phyloP scores from a whole-genome alignment of 2,113 vertebrate genomes.

The Brachyhypopomus occidentalis region DNA sequence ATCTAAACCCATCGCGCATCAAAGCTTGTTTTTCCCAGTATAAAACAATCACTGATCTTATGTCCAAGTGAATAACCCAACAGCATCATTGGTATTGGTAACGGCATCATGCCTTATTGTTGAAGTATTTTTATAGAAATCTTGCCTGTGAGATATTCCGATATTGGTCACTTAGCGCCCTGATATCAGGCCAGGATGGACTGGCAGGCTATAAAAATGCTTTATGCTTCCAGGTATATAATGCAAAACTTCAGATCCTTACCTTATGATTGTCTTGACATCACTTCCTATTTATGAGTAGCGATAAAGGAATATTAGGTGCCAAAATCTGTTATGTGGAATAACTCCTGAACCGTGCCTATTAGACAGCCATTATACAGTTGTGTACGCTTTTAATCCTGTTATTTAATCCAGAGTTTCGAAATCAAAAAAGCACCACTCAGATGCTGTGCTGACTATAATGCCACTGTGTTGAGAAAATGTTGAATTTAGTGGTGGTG shows the following conservation, averaged over 20 bases:
- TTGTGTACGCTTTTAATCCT: too few relatives aligned
- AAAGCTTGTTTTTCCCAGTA: background rate
- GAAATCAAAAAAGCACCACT: too few relatives aligned
- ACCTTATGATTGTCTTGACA: background rate
- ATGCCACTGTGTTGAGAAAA: too few relatives aligned
- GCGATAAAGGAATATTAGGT: background rate
- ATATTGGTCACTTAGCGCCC: background rate
- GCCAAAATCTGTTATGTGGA: background rate
- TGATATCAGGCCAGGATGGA: constrained; percentile 12
- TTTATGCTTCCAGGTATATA: background rate
- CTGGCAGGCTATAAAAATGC: background rate
- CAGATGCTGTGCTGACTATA: too few relatives aligned
- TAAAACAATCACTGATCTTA: background rate
- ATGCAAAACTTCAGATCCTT: background rate
- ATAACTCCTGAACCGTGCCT: background rate
- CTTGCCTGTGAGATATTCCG: background rate
- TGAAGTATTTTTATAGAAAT: background rate
- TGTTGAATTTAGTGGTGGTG: too few relatives aligned
- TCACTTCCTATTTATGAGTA: background rate
- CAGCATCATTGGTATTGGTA: background rate
- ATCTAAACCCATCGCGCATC: background rate
- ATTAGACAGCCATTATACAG: background rate
- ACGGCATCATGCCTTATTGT: background rate
- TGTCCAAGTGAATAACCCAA: background rate
- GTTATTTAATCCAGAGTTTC: too few relatives aligned